phyloP scores from a whole-genome alignment of 1,140 invertebrate species.

The Zaprionus davidi region DNA sequence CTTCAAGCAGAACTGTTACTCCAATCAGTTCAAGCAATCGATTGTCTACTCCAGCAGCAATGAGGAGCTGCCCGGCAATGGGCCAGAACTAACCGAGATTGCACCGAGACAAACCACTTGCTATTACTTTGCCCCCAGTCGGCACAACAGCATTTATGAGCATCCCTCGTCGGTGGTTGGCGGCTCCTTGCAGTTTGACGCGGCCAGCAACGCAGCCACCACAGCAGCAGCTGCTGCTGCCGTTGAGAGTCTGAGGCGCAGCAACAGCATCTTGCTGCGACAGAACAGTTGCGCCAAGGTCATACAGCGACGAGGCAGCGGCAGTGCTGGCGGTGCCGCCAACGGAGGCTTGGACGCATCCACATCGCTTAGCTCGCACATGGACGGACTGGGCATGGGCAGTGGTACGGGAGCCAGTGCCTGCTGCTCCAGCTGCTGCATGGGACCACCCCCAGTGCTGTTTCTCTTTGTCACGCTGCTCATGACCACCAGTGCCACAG shows the following conservation, averaged over 20 bases:
- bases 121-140: conserved; percentile 79
- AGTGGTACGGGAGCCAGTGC: conserved; percentile 58
- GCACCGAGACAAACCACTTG: conserved; percentile 68
- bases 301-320: conserved; percentile 67
- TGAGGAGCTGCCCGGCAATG: conserved; percentile 66
- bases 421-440: conserved; percentile 78
- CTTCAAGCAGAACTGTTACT: conserved; percentile 82
- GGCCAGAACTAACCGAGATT: conserved; percentile 38
- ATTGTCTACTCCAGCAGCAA: conserved; percentile 81
- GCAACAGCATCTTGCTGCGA: conserved; percentile 76
- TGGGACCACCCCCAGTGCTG: conserved; percentile 77
- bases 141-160: conserved; percentile 84
- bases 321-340: conserved; percentile 49
- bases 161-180: conserved; percentile 80
- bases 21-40: conserved; percentile 81
- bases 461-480: conserved; percentile 82
- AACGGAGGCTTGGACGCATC: conserved; percentile 49
- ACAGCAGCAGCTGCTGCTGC: conserved; percentile 78
- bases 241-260: conserved; percentile 74
- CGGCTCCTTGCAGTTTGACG: conserved; percentile 78
- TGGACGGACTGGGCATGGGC: conserved; percentile 77
- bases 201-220: conserved; percentile 58
- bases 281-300: conserved; percentile 82
- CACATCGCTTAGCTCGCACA: conserved; percentile 74
- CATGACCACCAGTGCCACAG: conserved; percentile 88